Evolutionary conservation across 2,888 invertebrate genomes (phyloP).

Genomic region (Ephialtes manifestator): DNA sequence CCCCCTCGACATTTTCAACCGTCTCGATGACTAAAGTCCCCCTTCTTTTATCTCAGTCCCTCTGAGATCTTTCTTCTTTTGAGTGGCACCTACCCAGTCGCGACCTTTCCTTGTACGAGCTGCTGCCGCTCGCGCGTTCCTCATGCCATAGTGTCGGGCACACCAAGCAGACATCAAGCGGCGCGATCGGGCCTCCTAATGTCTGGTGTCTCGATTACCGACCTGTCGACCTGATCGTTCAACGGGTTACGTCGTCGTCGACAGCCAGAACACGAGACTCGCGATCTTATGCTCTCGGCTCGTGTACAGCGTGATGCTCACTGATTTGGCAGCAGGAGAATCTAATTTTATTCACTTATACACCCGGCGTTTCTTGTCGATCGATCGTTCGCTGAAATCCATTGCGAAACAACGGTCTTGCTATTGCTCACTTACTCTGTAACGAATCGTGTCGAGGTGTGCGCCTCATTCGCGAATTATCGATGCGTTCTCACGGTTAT

Average conservation of each 20-base stretch:
- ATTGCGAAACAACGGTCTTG: slow-evolving; percentile 16
- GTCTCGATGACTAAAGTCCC: slow-evolving; percentile 33
- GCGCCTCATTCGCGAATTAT: slow-evolving; percentile 43
- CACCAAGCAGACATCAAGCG: slow-evolving; percentile 21
- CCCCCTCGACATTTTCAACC: slow-evolving; percentile 51
- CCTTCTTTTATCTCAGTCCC: slow-evolving; percentile 21
- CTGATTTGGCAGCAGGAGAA: slow-evolving; percentile 54
- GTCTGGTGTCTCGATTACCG: slow-evolving; percentile 67
- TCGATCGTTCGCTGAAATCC: slow-evolving; percentile 24
- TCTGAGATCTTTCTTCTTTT: slow-evolving; percentile 46
- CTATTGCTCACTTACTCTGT: slow-evolving; percentile 1
- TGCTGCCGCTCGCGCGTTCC: slow-evolving; percentile 35
- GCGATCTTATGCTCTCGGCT: slow-evolving; percentile 24
- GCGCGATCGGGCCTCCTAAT: slow-evolving; percentile 34
- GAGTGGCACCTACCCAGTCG: slow-evolving; percentile 41
- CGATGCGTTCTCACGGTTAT: slow-evolving; percentile 62
- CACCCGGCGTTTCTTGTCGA: slow-evolving; percentile 24
- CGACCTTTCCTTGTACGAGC: slow-evolving; percentile 56
- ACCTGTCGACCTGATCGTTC: slow-evolving; percentile 53
- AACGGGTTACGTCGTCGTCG: slow-evolving; percentile 49
- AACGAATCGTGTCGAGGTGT: slow-evolving; percentile 36
- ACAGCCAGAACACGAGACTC: slow-evolving; percentile 40
- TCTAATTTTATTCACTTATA: slow-evolving; percentile 63
- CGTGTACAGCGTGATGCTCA: slow-evolving; percentile 39
- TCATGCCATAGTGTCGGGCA: slow-evolving; percentile 35